A percentile compares a stretch with the other conserved stretches of the same genome.
Evolutionary conservation across 2,888 invertebrate genomes (phyloP).

Genomic region (Rhogogaster chlorosoma): DNA sequence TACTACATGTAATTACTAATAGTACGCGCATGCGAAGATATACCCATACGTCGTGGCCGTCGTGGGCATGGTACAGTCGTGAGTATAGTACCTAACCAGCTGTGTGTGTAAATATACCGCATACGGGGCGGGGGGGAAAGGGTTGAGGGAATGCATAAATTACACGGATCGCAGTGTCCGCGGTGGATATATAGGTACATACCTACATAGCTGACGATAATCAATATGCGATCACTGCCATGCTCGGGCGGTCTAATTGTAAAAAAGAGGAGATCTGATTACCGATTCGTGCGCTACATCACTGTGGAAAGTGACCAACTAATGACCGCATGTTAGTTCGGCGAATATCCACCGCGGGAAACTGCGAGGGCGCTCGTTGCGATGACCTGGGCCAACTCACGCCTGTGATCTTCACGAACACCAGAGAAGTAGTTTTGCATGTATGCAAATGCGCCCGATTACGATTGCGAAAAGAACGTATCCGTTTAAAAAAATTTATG

Average conservation of each 20-base stretch:
- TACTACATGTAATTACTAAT: too few species aligned
- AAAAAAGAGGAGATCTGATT: neutral
- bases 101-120: neutral
- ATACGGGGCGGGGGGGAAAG: neutral
- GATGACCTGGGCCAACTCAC: neutral
- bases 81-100: neutral
- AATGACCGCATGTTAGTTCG: neutral
- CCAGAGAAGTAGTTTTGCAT: neutral
- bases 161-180: conserved; percentile 4
- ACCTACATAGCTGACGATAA: neutral
- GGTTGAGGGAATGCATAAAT: conserved; percentile 3
- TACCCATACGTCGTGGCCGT: too few species aligned
- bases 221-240: conserved; percentile 27
- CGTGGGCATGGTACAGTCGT: neutral
- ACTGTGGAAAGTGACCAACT: neutral
- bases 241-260: neutral
- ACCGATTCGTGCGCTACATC: neutral
- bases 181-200: neutral
- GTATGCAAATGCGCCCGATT: neutral
- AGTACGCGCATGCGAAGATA: neutral
- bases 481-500: neutral
- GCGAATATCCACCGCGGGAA: neutral
- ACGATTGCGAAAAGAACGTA: neutral
- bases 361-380: neutral
- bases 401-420: neutral